Conservation (phyloP, 1,140 invertebrate species). For the Archivesica marissinica region DNA sequence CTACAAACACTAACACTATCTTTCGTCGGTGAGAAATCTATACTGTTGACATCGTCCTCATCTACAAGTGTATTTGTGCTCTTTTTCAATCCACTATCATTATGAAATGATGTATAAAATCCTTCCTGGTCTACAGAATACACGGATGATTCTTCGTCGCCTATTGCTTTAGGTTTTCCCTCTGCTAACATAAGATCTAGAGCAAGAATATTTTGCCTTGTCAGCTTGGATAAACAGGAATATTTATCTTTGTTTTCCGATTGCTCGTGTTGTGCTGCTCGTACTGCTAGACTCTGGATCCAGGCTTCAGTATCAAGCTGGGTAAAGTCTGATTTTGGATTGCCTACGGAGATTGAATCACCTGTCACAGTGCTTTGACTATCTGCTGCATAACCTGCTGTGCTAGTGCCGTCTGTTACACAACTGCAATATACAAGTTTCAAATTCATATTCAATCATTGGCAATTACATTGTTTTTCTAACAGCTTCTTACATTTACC, state of each 20-base stretch:
- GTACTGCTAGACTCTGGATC: slow-evolving; percentile 73
- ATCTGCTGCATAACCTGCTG: slow-evolving; percentile 72
- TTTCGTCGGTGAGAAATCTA: slow-evolving; percentile 67
- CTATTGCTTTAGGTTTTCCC: slow-evolving; percentile 4
- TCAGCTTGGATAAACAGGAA: slow-evolving; percentile 72
- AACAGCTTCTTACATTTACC: too few species aligned
- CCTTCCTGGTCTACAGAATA: slow-evolving; percentile 98
- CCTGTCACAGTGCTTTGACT: slow-evolving; percentile 69
- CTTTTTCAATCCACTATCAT: slow-evolving; percentile 92
- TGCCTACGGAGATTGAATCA: slow-evolving; percentile 72
- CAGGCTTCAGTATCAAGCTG: slow-evolving; percentile 74
- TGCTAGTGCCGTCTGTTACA: slow-evolving; percentile 69
- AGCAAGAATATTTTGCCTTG: slow-evolving; percentile 76
- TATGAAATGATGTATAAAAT: slow-evolving; percentile 98
- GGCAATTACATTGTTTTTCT: too few species aligned
- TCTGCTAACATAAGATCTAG: slow-evolving; percentile 77
- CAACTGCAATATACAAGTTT: too few species aligned
- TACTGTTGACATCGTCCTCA: slow-evolving; percentile 64
- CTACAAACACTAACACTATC: slow-evolving; percentile 73
- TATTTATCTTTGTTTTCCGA: slow-evolving; percentile 69
- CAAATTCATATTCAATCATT: too few species aligned
- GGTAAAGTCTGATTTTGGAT: slow-evolving; percentile 68
- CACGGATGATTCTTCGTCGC: slow-evolving; percentile 94
- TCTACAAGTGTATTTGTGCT: slow-evolving; percentile 73
- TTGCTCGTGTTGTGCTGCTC: slow-evolving; percentile 72